These are phyloP conservation scores for Danaus melanippus DNA, from an alignment of 1,140 invertebrate species.

Conservation along the genomic window DNA sequence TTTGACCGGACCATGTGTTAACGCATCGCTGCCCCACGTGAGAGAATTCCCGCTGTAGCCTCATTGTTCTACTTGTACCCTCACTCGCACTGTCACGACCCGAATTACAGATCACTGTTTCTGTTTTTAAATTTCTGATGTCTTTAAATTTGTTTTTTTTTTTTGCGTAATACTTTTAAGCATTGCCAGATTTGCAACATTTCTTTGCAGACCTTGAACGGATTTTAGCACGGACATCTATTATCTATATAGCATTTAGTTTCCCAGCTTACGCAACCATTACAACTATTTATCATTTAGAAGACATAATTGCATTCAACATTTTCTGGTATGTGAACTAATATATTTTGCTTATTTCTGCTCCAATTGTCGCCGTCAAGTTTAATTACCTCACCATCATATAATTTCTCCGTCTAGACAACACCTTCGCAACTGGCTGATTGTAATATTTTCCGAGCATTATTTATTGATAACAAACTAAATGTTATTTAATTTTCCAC, in stretches of 20 bases:
- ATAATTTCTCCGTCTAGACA: slow-evolving; percentile 48
- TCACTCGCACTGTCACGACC: slow-evolving; percentile 39
- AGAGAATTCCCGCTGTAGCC: slow-evolving; percentile 45
- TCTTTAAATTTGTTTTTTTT: neutral
- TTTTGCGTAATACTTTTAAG: too few species aligned
- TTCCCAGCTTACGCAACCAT: neutral
- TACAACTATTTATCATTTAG: slow-evolving; percentile 12
- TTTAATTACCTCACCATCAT: slow-evolving; percentile 41
- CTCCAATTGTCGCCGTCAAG: slow-evolving; percentile 37
- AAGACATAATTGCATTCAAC: slow-evolving; percentile 10
- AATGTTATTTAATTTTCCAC: slow-evolving; percentile 42
- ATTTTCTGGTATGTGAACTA: slow-evolving; percentile 24
- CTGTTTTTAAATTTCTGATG: slow-evolving; percentile 8
- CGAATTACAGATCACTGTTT: slow-evolving; percentile 25
- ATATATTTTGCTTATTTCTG: slow-evolving; percentile 34
- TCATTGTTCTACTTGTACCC: slow-evolving; percentile 54
- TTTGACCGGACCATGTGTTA: slow-evolving; percentile 50
- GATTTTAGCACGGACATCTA: too few species aligned
- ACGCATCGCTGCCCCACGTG: slow-evolving; percentile 55
- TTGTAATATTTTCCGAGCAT: too few species aligned
- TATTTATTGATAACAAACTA: too few species aligned
- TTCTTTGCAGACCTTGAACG: neutral
- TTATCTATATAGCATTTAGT: too few species aligned
- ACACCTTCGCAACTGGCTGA: slow-evolving; percentile 12
- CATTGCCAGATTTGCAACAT: too few species aligned